Evolutionary conservation across 2,888 invertebrate genomes (phyloP).

Genomic region (Scaptodrosophila latifasciaeformis): DNA sequence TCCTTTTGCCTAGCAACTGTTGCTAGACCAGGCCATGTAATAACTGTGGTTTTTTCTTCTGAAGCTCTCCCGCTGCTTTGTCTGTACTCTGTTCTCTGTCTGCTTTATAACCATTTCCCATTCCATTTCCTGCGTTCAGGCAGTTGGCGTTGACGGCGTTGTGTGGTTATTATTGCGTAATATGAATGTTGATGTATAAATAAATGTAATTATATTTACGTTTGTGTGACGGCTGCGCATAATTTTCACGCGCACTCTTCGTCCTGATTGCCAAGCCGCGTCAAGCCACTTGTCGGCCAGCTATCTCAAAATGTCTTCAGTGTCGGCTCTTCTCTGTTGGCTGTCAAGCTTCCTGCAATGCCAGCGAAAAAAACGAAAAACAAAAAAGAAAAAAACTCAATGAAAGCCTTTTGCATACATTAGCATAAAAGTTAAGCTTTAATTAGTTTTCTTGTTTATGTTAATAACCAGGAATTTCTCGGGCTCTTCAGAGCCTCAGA

Average conservation of each 20-base stretch:
- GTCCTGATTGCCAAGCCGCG: conserved; percentile 6
- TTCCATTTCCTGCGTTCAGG: too few species aligned
- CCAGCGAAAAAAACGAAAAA: too few species aligned
- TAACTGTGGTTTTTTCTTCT: too few species aligned
- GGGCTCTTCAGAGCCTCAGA: background rate
- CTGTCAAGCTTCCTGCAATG: background rate
- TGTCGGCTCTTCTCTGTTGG: background rate
- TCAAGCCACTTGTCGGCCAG: background rate
- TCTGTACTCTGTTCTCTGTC: too few species aligned
- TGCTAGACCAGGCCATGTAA: too few species aligned
- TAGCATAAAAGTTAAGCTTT: conserved; percentile 58
- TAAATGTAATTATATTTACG: conserved; percentile 62
- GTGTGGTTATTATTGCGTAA: conserved; percentile 43
- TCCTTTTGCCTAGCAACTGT: too few species aligned
- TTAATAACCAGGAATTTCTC: conserved; percentile 28
- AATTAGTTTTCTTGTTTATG: conserved; percentile 64
- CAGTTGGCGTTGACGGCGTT: background rate
- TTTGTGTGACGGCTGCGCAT: conserved; percentile 48
- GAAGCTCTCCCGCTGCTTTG: too few species aligned
- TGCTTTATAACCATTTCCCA: too few species aligned
- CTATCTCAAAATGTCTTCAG: background rate
- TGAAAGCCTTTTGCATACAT: conserved; percentile 64
- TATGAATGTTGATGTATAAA: conserved; percentile 61
- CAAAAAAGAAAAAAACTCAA: too few species aligned
- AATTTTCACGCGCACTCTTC: conserved; percentile 47